phyloP scores from a whole-genome alignment of 1,140 invertebrate species.

The Leptinotarsa undecemlineata region DNA sequence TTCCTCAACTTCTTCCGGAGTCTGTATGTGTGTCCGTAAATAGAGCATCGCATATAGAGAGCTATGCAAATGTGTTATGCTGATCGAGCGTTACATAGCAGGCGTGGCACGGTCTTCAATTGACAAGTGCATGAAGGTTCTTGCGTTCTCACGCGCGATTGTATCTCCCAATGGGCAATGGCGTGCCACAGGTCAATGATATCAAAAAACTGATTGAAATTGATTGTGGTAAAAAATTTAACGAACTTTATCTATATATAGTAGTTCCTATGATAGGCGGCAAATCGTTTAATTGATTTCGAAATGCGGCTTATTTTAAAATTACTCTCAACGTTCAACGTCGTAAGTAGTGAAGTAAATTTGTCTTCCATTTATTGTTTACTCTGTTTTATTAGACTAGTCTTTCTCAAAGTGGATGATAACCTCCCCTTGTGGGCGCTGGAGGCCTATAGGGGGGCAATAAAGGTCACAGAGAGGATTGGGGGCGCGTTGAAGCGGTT shows the following conservation, averaged over 20 bases:
- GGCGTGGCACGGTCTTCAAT: conserved; percentile 22
- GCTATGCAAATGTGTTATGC: conserved; percentile 20
- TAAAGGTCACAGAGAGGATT: too few species aligned
- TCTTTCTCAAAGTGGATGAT: too few species aligned
- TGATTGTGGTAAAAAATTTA: neutral
- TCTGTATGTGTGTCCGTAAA: conserved; percentile 19
- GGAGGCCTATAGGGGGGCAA: too few species aligned
- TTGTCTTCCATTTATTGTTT: too few species aligned
- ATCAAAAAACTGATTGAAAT: conserved; percentile 3
- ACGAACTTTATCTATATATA: neutral
- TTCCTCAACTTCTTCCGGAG: neutral
- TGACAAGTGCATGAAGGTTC: conserved; percentile 28
- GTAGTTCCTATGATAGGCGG: neutral
- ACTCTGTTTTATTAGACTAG: too few species aligned
- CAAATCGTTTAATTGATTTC: neutral
- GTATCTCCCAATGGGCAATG: neutral
- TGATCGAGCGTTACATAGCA: conserved; percentile 6
- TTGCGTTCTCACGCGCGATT: conserved; percentile 22
- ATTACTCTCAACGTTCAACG: too few species aligned
- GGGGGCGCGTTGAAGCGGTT: too few species aligned
- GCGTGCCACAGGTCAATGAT: neutral
- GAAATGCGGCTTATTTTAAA: too few species aligned
- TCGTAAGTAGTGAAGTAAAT: too few species aligned
- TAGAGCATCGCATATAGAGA: conserved; percentile 23
- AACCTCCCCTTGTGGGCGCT: too few species aligned